Evolutionary conservation across 2,797 vertebrate species (phyloP).

Genomic region (Sebastes kiyomatsui): DNA sequence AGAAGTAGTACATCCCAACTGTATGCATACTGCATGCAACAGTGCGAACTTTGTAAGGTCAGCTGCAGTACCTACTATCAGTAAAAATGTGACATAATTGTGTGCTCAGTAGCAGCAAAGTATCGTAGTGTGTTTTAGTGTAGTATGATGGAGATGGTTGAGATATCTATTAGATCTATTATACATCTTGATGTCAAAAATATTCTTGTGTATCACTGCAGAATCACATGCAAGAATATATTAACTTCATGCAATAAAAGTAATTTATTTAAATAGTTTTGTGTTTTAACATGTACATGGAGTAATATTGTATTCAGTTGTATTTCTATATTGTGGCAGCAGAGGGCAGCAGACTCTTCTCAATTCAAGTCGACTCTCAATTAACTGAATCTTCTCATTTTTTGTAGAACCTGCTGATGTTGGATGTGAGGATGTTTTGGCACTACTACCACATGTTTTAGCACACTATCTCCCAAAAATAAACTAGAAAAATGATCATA

Average conservation of each 20-base stretch:
- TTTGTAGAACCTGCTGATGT: not conserved
- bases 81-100: not conserved
- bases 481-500: not conserved
- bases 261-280: not conserved
- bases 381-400: not conserved
- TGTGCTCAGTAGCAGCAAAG: not conserved
- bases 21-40: too few species aligned
- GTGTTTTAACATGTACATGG: not conserved
- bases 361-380: too few species aligned
- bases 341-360: slow-evolving; percentile 73
- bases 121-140: not conserved
- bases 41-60: too few species aligned
- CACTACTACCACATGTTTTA: not conserved
- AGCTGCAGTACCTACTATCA: rapidly evolving
- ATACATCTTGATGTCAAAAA: not conserved
- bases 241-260: not conserved
- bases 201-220: not conserved
- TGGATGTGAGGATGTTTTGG: not conserved
- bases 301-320: not conserved
- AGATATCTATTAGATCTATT: not conserved
- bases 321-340: slow-evolving; percentile 38
- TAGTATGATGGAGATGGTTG: not conserved
- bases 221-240: not conserved
- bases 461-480: not conserved
- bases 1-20: too few species aligned